Conservation (phyloP, 2,888 invertebrate genomes). For the Himalopsyche tibetana region DNA sequence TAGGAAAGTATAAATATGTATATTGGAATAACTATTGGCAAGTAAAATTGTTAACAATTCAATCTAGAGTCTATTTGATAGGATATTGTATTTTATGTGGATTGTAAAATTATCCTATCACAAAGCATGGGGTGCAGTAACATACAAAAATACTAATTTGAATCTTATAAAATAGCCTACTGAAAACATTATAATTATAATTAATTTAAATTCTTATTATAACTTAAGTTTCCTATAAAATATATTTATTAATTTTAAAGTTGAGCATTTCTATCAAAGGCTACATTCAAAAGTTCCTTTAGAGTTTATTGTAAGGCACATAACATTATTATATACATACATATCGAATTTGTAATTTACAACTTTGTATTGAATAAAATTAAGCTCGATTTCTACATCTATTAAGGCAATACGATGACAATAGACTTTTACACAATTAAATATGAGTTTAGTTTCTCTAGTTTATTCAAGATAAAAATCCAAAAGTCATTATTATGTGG, state of each 20-base stretch:
- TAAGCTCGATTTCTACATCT: too few relatives aligned
- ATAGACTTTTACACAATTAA: too few relatives aligned
- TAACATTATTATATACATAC: neutral
- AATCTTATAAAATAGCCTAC: neutral
- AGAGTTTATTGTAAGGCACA: neutral
- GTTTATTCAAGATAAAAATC: too few relatives aligned
- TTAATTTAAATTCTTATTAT: neutral
- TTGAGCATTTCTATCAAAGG: conserved; percentile 9
- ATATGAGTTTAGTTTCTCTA: too few relatives aligned
- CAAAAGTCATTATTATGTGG: too few relatives aligned
- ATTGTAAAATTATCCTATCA: neutral
- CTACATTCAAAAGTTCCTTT: neutral
- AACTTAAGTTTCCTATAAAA: too few relatives aligned
- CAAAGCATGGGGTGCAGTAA: neutral
- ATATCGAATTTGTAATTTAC: too few relatives aligned
- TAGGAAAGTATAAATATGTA: too few relatives aligned
- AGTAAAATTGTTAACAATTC: neutral
- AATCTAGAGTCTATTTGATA: neutral
- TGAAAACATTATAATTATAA: neutral
- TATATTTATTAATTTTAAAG: neutral
- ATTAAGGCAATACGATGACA: too few relatives aligned
- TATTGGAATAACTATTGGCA: too few relatives aligned
- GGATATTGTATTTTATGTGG: neutral
- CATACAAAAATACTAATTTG: neutral
- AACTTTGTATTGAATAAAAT: too few relatives aligned